A percentile compares a stretch with the other conserved stretches of the same genome.
phyloP scores from a whole-genome alignment of 2,113 vertebrate genomes.

The Tragelaphus strepsiceros region DNA sequence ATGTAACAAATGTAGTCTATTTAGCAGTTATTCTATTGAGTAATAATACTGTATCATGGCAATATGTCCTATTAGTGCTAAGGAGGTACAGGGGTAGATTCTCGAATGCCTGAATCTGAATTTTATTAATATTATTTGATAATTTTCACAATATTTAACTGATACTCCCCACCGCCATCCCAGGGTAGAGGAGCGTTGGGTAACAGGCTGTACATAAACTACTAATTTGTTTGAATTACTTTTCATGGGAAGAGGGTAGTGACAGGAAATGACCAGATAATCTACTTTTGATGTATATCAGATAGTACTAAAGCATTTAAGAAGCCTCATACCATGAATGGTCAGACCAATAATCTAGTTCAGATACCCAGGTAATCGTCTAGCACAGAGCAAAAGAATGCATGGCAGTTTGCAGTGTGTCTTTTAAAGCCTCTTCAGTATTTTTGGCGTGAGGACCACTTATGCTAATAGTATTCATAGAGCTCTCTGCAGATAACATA shows the following conservation, averaged over 20 bases:
- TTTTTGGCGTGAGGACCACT: neutral
- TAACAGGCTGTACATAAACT: neutral
- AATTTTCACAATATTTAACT: neutral
- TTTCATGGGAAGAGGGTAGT: neutral
- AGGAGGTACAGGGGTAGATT: neutral
- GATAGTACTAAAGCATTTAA: neutral
- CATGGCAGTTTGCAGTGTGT: neutral
- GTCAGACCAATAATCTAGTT: neutral
- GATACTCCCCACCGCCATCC: neutral
- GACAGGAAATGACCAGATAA: neutral
- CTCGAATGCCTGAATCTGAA: neutral
- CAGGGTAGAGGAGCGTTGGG: neutral
- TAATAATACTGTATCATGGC: neutral
- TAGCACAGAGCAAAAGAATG: neutral
- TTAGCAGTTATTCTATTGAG: neutral
- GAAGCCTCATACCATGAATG: neutral
- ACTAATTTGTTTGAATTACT: constrained; percentile 9
- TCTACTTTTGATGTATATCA: neutral
- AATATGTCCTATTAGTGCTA: neutral
- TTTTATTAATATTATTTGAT: neutral
- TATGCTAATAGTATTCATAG: neutral
- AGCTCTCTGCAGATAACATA: neutral
- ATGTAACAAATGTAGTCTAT: neutral
- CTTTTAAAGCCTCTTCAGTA: neutral
- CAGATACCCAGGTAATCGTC: neutral